Evolutionary conservation across 2,797 vertebrate species (phyloP), one percentile per base, ranked within the genome.

Genomic region (Chromobotia macracanthus): DNA sequence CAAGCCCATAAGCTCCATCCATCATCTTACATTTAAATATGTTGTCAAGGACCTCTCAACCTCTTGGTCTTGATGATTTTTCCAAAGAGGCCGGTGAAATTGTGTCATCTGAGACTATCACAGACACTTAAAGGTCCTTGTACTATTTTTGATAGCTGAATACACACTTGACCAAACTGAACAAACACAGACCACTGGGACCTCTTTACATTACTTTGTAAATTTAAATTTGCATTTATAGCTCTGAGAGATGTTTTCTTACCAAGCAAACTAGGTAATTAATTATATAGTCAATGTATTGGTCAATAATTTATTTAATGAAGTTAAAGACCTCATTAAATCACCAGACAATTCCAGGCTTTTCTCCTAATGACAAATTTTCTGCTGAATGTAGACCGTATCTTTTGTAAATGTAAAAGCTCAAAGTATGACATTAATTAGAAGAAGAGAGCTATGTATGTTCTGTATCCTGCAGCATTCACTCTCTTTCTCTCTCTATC

Each of bases 51-150:
- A 56, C 41, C 60, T 70, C 23, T 13, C 28, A 38, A 68, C 31
- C 19, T 13, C 66, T 51, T 69, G 53, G n/a, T 56, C 23, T 71
- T 75, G 68, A 80, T 80, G 41, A 65, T 5, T 41, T 69, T 76
- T 44, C 61, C n/a, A 11, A 55, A 76, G 51, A 21, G 23, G 25
- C 18, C 48, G n/a, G 12, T 7, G 3, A 18, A 69, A 69, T 68
- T 77, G 23, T 38, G 1, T 46, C 21, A 12, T 67, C 31, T 12
- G 31, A 41, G 61, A 11, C 18, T 41, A 16, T 38, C 18, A n/a
- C 35, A 64, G 16, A 38, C 10, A 3, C 61, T 16, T 3, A 19
- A 12, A 18, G 18, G 16, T n/a, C 18, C 19, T 53, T 53, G 18
- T 13, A 11, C 12, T 35, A 10, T 35, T 35, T n/a, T 15, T 31